Base-by-base conservation (phyloP, 2,797 vertebrate genomes). In the Halcyon smyrnensis region DNA sequence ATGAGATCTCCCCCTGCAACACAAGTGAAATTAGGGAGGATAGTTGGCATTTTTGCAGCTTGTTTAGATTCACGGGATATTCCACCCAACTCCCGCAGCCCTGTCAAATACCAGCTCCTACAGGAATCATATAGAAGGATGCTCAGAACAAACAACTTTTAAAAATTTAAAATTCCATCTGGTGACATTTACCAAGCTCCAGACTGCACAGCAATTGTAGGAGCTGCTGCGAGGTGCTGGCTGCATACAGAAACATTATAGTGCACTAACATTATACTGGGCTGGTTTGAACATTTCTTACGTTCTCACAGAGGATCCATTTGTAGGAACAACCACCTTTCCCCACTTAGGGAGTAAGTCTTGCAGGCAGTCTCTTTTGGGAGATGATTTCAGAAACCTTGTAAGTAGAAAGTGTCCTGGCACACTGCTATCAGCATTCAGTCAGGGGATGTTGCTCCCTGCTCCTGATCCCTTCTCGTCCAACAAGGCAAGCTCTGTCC, bases 21-120 rank as follows among this genome's bases (percentile, higher is more conserved):
- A 93, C 57, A 83, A 70, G 82, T 70, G 65, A 76, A 86, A 94
- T 90, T 62, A 88, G 34, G 70, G 70, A 93, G 69, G 56, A 87
- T 20, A 74, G 76, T 0, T 79, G 87, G 62, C 34, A 25, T 80
- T 92, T 92, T 92, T 95, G 39, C 73, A 84, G 85, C 51, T 91
- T 67, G 51, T 88, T 95, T 56, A 89, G 83, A 95, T 91, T 92
- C 95, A 90, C 56, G 69, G 85, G 82, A 59, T 84, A 91, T 46
- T 76, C 90, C 60, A 50, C 23, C 19, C 45, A 85, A 75, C 70
- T 92, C 87, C 73, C 79, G 69, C 46, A 87, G 82, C 68, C 64
- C 87, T 87, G 90, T 65, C 91, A 96, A 95, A 91, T 87, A 89
- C 39, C 91, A 89, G 81, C 89, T 97, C 93, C 93, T 96, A 79